phyloP scores from a whole-genome alignment of 2,113 vertebrate species.

The Neomonachus schauinslandi region DNA sequence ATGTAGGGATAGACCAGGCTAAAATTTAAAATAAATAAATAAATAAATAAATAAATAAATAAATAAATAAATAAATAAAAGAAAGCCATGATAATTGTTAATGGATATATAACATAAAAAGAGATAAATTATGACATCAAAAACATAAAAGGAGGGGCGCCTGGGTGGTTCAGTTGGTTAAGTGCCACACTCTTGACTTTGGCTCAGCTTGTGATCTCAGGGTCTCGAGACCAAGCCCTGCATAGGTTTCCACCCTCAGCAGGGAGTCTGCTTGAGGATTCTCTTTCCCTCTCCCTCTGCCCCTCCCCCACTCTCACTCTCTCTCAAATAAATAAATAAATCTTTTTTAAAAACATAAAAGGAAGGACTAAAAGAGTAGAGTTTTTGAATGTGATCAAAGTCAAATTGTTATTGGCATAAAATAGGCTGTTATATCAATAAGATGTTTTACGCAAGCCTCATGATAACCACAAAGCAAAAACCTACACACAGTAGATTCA shows the following conservation, averaged over 20 bases:
- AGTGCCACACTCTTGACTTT: background rate
- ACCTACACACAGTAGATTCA: background rate
- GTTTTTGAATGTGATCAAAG: background rate
- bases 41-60: background rate
- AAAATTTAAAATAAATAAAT: background rate
- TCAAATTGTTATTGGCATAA: background rate
- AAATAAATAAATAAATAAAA: background rate
- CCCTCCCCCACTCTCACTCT: background rate
- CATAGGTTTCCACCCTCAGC: fast-evolving
- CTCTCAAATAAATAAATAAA: background rate
- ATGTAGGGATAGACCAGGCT: background rate
- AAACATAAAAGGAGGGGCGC: background rate
- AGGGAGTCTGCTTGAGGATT: background rate
- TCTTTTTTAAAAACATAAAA: background rate
- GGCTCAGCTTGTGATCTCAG: background rate
- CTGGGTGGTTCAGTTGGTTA: background rate
- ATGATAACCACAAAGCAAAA: background rate
- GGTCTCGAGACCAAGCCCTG: background rate
- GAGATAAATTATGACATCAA: background rate
- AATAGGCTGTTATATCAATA: background rate
- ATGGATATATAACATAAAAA: background rate
- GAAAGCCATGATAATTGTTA: background rate
- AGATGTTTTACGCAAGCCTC: background rate
- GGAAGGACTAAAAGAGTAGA: background rate
- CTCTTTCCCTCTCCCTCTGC: background rate